These are phyloP conservation scores for Bombus picipes DNA, from an alignment of 1,140 invertebrate species.

Conservation along the genomic window DNA sequence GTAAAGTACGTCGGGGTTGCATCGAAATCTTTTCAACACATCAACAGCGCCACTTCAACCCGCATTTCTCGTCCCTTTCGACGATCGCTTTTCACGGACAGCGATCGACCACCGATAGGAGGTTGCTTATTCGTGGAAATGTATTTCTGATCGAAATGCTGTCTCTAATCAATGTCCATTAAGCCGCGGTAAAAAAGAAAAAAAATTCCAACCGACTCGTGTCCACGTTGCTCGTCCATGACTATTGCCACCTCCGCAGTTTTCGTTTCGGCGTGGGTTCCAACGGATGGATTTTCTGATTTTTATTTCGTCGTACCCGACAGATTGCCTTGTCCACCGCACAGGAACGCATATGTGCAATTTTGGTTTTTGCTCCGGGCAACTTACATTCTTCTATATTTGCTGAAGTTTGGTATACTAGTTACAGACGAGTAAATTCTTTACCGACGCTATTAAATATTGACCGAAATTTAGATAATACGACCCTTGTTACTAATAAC, in stretches of 20 bases:
- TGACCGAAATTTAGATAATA: too few relatives aligned
- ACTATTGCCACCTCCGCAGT: background rate
- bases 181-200: conserved; percentile 42
- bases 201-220: conserved; percentile 14
- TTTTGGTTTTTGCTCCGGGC: background rate
- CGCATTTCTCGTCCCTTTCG: conserved; percentile 36
- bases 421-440: too few relatives aligned
- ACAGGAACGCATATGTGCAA: too few relatives aligned
- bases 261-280: background rate
- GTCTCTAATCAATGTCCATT: conserved; percentile 72
- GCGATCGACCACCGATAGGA: conserved; percentile 5
- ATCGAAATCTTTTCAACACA: background rate
- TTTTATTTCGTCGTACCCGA: conserved; percentile 35
- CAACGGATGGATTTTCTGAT: conserved; percentile 19
- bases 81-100: conserved; percentile 14
- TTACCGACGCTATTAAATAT: too few relatives aligned
- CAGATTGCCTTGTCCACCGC: background rate
- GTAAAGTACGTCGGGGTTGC: background rate
- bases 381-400: background rate
- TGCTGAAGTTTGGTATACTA: background rate
- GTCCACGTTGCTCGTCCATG: conserved; percentile 5
- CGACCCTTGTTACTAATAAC: too few relatives aligned
- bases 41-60: conserved; percentile 12
- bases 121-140: conserved; percentile 35
- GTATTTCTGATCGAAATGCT: conserved; percentile 44